A percentile compares a stretch with the other conserved stretches of the same genome.
Conservation (phyloP, 2,888 invertebrate genomes). For the Agrotis clavis region DNA sequence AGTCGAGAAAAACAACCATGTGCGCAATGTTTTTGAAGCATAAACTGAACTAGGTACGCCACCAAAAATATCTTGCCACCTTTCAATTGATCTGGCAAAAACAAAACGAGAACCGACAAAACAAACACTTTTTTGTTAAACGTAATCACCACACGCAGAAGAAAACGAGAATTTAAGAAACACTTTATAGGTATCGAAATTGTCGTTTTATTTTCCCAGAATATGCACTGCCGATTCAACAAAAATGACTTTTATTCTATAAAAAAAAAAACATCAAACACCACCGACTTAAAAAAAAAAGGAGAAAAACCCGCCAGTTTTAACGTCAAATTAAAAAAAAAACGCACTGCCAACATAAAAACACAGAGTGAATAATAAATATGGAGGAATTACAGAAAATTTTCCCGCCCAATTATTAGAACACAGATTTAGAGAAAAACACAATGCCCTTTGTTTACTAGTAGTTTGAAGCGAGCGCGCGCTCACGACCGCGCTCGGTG, state of each 20-base stretch:
- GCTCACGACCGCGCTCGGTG: conserved; percentile 50
- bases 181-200: too few species aligned
- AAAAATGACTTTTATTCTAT: not conserved
- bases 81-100: conserved; percentile 4
- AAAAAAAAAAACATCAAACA: too few species aligned
- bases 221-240: not conserved
- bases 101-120: not conserved
- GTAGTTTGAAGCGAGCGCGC: conserved; percentile 52
- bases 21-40: conserved; percentile 19
- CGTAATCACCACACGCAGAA: conserved; percentile 10
- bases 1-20: conserved; percentile 12
- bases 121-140: not conserved
- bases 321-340: not conserved
- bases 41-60: conserved; percentile 19
- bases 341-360: conserved; percentile 44
- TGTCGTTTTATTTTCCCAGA: too few species aligned
- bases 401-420: conserved; percentile 37
- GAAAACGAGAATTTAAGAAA: too few species aligned
- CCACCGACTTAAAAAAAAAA: not conserved
- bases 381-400: not conserved
- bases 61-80: conserved; percentile 18
- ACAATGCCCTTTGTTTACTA: conserved; percentile 63
- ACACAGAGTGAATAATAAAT: conserved; percentile 12
- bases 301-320: not conserved
- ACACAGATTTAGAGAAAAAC: conserved; percentile 5